A percentile compares a stretch with the other conserved stretches of the same genome.
Evolutionary conservation across 2,113 vertebrate genomes (phyloP).

Genomic region (Arenaria interpres): DNA sequence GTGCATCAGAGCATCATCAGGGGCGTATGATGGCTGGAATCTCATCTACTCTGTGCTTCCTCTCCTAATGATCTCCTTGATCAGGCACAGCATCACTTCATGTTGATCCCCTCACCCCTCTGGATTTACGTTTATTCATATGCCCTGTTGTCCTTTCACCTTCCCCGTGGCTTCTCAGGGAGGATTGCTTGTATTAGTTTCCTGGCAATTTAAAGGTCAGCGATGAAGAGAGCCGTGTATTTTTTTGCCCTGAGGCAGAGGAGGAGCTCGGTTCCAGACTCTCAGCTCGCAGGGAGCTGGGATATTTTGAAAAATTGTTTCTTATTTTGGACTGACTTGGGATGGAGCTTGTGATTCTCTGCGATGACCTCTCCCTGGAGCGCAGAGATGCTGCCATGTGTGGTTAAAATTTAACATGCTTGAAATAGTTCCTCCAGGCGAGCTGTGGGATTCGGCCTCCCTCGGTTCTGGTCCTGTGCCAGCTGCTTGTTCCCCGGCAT

Average conservation of each 20-base stretch:
- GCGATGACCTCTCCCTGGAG: conserved; percentile 22
- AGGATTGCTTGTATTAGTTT: background rate
- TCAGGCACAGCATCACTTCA: background rate
- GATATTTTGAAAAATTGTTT: conserved; percentile 32
- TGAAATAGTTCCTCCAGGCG: conserved; percentile 16
- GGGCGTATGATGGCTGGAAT: background rate
- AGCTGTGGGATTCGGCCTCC: conserved; percentile 12
- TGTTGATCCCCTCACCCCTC: background rate
- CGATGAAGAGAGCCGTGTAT: background rate
- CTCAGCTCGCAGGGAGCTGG: background rate
- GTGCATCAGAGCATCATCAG: background rate
- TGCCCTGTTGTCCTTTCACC: background rate
- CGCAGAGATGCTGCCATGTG: conserved; percentile 7
- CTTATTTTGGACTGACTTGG: conserved; percentile 42
- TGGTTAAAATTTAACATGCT: conserved; percentile 37
- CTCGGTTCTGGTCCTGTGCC: background rate
- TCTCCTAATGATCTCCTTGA: background rate
- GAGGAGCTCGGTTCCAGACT: background rate
- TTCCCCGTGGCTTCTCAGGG: background rate
- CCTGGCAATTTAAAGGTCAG: conserved; percentile 7
- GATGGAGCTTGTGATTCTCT: conserved; percentile 12
- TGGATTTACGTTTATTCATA: background rate
- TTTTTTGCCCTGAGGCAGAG: background rate
- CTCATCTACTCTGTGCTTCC: background rate
- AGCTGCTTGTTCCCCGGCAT: background rate